These are phyloP conservation scores for Pagrus major DNA, from an alignment of 2,113 vertebrate species.

Conservation along the genomic window DNA sequence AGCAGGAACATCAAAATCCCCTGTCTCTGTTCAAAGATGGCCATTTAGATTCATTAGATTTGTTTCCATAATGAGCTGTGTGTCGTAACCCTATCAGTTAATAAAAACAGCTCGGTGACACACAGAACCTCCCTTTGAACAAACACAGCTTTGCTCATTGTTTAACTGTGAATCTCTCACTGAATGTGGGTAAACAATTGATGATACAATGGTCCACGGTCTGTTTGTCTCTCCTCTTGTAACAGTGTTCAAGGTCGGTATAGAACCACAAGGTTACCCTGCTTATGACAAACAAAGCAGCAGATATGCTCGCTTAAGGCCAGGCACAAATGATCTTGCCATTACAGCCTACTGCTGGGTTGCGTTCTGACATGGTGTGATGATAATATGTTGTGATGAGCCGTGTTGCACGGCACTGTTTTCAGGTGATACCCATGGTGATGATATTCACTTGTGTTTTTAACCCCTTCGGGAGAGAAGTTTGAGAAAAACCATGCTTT, in stretches of 20 bases:
- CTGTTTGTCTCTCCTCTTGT: conserved; percentile 61
- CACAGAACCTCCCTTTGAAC: conserved; percentile 28
- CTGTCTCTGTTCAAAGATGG: background rate
- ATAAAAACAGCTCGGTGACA: conserved; percentile 18
- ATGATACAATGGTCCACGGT: conserved; percentile 34
- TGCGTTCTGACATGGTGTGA: background rate
- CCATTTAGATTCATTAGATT: too few relatives aligned
- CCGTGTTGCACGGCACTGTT: background rate
- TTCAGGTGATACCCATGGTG: background rate
- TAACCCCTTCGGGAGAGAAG: background rate
- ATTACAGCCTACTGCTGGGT: background rate
- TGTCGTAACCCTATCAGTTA: background rate
- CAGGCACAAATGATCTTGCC: background rate
- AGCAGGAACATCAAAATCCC: background rate
- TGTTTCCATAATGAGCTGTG: too few relatives aligned
- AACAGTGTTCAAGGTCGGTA: conserved; percentile 64
- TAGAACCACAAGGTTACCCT: conserved; percentile 62
- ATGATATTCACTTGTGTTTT: background rate
- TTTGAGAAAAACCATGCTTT: background rate
- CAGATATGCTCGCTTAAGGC: conserved; percentile 29
- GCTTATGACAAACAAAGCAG: conserved; percentile 64
- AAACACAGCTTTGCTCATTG: conserved; percentile 57
- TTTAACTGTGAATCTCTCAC: conserved; percentile 61
- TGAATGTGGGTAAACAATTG: conserved; percentile 43
- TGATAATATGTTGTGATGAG: conserved; percentile 4